Evolutionary conservation across 2,797 vertebrate genomes (phyloP).

Genomic region (Poeciliopsis paucimaculata): DNA sequence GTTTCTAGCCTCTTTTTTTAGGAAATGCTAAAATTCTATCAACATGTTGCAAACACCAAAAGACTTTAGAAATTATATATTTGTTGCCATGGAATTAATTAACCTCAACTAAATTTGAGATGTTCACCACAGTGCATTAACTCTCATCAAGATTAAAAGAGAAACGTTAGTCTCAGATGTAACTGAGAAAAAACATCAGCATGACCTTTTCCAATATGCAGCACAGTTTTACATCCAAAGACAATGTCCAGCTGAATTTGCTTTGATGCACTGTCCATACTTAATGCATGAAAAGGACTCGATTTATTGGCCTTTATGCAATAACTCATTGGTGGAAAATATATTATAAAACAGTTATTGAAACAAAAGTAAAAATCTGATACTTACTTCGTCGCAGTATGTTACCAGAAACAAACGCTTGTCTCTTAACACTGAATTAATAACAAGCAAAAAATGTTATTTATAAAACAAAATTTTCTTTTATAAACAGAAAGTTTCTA

Average conservation of each 20-base stretch:
- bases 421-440: no score
- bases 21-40: background rate
- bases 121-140: constrained; percentile 4
- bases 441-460: no score
- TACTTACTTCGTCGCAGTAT: no score
- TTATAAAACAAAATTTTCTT: no score
- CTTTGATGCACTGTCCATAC: constrained; percentile 40
- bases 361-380: no score
- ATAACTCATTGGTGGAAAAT: no score
- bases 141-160: constrained; percentile 16
- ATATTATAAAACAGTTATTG: no score
- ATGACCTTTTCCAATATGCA: constrained; percentile 53
- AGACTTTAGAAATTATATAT: background rate
- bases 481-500: no score
- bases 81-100: background rate
- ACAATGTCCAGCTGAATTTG: constrained; percentile 38
- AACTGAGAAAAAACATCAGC: constrained; percentile 28
- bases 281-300: constrained; percentile 37
- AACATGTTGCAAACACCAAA: background rate
- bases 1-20: background rate
- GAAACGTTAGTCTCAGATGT: constrained; percentile 29
- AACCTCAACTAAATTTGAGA: background rate
- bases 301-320: no score
- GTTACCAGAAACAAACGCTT: no score
- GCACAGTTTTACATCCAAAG: constrained; percentile 46